Evolutionary conservation across 2,888 invertebrate genomes (phyloP).

Genomic region (Caenorhabditis sp.): DNA sequence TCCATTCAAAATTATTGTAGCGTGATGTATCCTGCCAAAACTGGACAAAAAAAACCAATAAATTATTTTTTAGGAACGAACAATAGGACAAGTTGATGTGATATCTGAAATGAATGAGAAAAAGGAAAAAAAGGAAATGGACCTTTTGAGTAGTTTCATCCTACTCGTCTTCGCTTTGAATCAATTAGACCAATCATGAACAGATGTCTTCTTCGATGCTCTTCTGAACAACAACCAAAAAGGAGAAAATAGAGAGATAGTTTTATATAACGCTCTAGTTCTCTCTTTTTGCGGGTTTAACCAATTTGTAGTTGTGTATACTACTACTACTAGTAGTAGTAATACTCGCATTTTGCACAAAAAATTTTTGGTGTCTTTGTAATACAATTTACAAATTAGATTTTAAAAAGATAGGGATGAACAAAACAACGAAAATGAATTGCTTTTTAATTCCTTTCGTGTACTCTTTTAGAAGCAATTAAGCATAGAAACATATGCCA

Average conservation of each 20-base stretch:
- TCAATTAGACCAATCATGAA: constrained; percentile 7
- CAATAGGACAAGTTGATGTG: no score
- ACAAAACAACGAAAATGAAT: not conserved
- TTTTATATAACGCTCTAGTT: not conserved
- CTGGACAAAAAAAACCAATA: not conserved
- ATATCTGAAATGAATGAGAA: not conserved
- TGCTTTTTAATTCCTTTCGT: not conserved
- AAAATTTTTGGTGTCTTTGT: not conserved
- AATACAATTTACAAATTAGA: not conserved
- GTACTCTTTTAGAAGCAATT: no score
- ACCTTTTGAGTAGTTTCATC: not conserved
- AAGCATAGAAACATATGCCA: no score
- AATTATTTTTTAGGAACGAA: not conserved
- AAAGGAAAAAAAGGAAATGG: not conserved
- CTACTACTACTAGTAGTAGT: no score
- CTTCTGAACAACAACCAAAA: not conserved
- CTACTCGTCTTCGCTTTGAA: not conserved
- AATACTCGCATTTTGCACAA: not conserved
- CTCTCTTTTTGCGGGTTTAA: not conserved
- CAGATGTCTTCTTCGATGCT: constrained; percentile 1
- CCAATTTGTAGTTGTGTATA: not conserved
- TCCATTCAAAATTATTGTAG: constrained; percentile 2
- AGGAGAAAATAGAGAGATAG: not conserved
- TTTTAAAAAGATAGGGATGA: not conserved
- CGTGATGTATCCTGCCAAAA: not conserved